Evolutionary conservation across 2,888 invertebrate genomes (phyloP), one percentile per base, ranked within the genome.

Genomic region (Tipula vernalis): DNA sequence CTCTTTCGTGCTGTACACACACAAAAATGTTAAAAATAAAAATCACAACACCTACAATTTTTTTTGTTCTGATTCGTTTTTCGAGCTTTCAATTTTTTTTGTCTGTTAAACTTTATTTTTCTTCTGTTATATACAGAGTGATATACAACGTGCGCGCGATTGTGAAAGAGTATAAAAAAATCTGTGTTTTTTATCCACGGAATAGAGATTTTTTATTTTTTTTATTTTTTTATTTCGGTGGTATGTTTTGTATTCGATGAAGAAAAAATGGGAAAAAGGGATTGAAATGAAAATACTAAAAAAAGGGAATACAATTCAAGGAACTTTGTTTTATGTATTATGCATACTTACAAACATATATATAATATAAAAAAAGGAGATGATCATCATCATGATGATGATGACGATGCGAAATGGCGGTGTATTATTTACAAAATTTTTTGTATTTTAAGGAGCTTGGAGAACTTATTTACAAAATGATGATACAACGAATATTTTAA

Each of bases 81-180:
- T 71, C 71, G 71, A 71, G 71, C 71, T 71, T 71, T 57, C 15
- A n/a, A 6, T 15, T 57, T 15, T 57, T 71, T 71, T 71, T 28
- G 71, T 71, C 71, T 18, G 71, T 71, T 28, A 71, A 71, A 71
- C 28, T 28, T 71, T 71, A 71, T 71, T 71, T 71, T 71, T 10
- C 71, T 28, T 28, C 71, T 28, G 71, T 28, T 18, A 4, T 51
- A 51, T 28, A 71, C 71, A 28, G 71, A 71, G 71, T 71, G 71
- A 71, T 71, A 71, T 71, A 71, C 71, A 71, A 71, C 71, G 71
- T 71, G 71, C 71, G 71, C 71, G 71, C 71, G 71, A 71, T 71
- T 71, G 71, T 71, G 71, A 71, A 71, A 71, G 71, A 71, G 28
- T 71, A 71, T 71, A 13, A 71, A 18, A 71, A 71, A 71, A 28